Percentiles rank a stretch among this genome's conserved stretches.
Conservation (phyloP, 2,797 vertebrate genomes). For the Synanceia verrucosa region DNA sequence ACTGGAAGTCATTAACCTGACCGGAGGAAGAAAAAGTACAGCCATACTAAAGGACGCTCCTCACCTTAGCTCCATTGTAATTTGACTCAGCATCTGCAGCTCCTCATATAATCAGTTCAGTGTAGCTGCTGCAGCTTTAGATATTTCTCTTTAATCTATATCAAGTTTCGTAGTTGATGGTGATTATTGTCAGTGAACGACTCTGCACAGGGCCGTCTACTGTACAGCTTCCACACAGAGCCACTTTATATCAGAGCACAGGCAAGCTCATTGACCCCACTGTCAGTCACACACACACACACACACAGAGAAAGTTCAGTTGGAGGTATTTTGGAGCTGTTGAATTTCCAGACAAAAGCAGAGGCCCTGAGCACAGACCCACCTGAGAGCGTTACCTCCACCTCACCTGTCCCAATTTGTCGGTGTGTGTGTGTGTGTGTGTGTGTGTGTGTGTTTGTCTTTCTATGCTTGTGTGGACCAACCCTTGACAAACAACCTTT, state of each 20-base stretch:
- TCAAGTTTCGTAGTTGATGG: slow-evolving; percentile 16
- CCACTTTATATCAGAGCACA: slow-evolving; percentile 47
- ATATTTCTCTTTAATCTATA: slow-evolving; percentile 16
- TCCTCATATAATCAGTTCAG: slow-evolving; percentile 3
- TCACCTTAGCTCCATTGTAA: slow-evolving; percentile 1
- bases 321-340: slow-evolving; percentile 3
- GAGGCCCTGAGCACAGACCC: slow-evolving; percentile 19
- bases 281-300: slow-evolving; percentile 26
- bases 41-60: neutral
- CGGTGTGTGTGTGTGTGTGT: neutral
- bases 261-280: slow-evolving; percentile 42
- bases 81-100: slow-evolving; percentile 10
- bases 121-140: neutral
- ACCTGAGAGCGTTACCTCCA: slow-evolving; percentile 37
- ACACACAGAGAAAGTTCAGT: slow-evolving; percentile 12
- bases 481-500: no score
- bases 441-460: slow-evolving; percentile 1
- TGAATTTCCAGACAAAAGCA: slow-evolving; percentile 34
- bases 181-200: slow-evolving; percentile 5
- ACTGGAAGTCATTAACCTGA: no score
- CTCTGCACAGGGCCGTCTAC: neutral
- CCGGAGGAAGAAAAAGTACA: no score
- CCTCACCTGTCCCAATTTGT: slow-evolving; percentile 9
- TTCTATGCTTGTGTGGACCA: no score
- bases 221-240: slow-evolving; percentile 23